A percentile compares a stretch with the other conserved stretches of the same genome.
Conservation (phyloP, 1,140 invertebrate genomes). For the Apis florea region DNA sequence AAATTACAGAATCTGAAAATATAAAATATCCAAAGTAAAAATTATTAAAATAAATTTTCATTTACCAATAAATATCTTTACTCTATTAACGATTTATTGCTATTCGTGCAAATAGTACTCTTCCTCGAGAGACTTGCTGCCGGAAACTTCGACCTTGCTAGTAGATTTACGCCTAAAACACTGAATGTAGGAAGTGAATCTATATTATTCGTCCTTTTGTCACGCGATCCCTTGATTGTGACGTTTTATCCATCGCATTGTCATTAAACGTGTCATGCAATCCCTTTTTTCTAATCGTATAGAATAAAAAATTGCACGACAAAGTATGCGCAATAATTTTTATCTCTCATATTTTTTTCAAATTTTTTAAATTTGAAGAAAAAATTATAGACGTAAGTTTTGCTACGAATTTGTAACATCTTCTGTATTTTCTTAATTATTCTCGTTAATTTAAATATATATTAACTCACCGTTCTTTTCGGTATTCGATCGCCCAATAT, state of each 20-base stretch:
- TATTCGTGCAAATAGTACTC: constrained; percentile 55
- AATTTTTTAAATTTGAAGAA: too few relatives aligned
- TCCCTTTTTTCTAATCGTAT: not conserved
- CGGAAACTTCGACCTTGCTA: not conserved
- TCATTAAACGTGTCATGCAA: constrained; percentile 1
- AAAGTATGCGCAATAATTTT: too few relatives aligned
- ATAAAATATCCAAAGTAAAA: too few relatives aligned
- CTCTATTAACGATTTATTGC: too few relatives aligned
- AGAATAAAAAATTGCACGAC: too few relatives aligned
- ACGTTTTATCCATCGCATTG: constrained; percentile 14
- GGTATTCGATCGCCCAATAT: constrained; percentile 84
- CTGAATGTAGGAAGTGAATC: constrained; percentile 1
- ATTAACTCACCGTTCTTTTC: constrained; percentile 81
- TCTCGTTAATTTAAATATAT: not conserved
- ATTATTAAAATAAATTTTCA: too few relatives aligned
- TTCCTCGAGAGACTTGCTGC: not conserved
- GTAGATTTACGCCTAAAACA: constrained; percentile 10
- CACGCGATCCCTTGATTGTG: constrained; percentile 33
- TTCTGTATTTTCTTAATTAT: not conserved
- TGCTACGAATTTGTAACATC: not conserved
- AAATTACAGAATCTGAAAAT: too few relatives aligned
- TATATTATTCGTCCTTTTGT: constrained; percentile 9
- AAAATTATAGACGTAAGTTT: not conserved
- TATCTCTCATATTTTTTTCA: too few relatives aligned
- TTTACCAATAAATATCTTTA: too few relatives aligned